Percentiles rank a stretch among this genome's conserved stretches.
Evolutionary conservation across 2,888 invertebrate genomes (phyloP).

Genomic region (Tenthredo notha): DNA sequence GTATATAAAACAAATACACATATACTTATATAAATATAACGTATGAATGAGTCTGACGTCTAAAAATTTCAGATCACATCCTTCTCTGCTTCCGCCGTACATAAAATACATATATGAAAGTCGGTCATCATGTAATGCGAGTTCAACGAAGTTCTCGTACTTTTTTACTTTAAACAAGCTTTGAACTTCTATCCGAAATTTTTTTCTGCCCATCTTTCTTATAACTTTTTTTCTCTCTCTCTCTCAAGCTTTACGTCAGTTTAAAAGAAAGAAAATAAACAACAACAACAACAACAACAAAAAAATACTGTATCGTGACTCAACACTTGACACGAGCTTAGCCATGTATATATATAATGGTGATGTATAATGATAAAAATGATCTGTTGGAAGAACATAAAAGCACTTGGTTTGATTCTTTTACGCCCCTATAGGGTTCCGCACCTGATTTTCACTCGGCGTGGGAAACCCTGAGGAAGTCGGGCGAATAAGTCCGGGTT

Average conservation of each 20-base stretch:
- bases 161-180: neutral
- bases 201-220: neutral
- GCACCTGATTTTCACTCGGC: constrained; percentile 38
- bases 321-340: neutral
- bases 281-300: no score
- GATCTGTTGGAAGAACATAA: neutral
- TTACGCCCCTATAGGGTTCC: neutral
- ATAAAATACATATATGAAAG: neutral
- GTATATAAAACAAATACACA: neutral
- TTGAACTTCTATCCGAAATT: neutral
- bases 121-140: neutral
- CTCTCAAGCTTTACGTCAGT: neutral
- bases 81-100: constrained; percentile 40
- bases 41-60: neutral
- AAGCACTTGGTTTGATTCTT: neutral
- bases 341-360: neutral
- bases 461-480: constrained; percentile 41
- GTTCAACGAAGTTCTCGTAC: neutral
- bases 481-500: constrained; percentile 39
- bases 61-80: constrained; percentile 21
- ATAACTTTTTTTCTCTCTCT: neutral
- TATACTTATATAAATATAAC: neutral
- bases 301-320: neutral
- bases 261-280: neutral
- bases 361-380: neutral